Percentiles rank a stretch among this genome's conserved stretches.
Conservation (phyloP, 2,797 vertebrate species). For the Zonotrichia albicollis region DNA sequence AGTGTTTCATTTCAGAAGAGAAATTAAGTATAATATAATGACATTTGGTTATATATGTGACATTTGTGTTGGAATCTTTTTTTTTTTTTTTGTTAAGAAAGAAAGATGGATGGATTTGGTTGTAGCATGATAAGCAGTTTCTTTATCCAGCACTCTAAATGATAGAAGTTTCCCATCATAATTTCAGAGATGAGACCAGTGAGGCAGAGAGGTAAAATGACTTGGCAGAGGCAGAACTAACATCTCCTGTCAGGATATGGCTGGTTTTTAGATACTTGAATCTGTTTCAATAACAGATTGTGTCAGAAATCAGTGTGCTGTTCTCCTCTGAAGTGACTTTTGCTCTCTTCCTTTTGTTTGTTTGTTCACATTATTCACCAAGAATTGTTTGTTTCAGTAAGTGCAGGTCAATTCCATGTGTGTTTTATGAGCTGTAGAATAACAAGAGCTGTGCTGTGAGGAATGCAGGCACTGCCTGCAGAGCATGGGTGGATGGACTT, state of each 20-base stretch:
- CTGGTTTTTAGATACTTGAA: background rate
- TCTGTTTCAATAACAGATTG: background rate
- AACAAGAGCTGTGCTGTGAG: background rate
- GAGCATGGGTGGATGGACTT: background rate
- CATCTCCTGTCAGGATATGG: background rate
- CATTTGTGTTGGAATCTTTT: background rate
- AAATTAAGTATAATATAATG: background rate
- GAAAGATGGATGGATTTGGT: background rate
- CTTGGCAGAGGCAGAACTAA: background rate
- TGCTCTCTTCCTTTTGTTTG: background rate
- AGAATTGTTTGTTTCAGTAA: background rate
- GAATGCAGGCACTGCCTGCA: background rate
- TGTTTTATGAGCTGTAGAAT: background rate
- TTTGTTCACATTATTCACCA: background rate
- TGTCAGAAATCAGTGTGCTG: background rate
- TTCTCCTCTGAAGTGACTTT: background rate
- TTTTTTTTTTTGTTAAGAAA: background rate
- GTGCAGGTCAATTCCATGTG: accelerated
- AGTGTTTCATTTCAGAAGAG: background rate
- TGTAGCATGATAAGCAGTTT: background rate
- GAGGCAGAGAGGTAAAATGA: background rate
- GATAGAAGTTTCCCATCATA: background rate
- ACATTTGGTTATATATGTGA: background rate
- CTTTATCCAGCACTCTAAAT: background rate
- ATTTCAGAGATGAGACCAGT: background rate